Percentiles rank a stretch among this genome's conserved stretches.
Evolutionary conservation across 2,888 invertebrate genomes (phyloP).

Genomic region (Antitype chi): DNA sequence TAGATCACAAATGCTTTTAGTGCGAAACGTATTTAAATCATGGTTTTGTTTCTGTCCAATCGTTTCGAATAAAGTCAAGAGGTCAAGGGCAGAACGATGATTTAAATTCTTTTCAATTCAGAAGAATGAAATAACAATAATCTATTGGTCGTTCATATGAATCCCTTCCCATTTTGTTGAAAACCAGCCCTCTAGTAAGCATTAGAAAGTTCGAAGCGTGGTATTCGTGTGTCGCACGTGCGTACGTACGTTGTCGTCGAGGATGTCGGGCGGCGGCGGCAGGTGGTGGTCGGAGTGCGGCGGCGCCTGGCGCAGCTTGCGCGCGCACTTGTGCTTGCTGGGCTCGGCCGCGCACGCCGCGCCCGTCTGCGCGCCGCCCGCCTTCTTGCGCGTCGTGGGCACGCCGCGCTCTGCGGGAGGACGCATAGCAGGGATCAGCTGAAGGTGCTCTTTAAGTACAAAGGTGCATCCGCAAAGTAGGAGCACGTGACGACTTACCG

Average conservation of each 20-base stretch:
- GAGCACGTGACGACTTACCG: slow-evolving; percentile 62
- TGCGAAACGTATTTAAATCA: too few relatives aligned
- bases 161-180: background rate
- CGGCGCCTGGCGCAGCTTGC: slow-evolving; percentile 85
- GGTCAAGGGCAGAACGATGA: background rate
- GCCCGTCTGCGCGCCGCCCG: slow-evolving; percentile 69
- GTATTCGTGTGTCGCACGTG: background rate
- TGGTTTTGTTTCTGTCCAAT: background rate
- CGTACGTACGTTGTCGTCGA: slow-evolving; percentile 81
- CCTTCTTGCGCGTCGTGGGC: slow-evolving; percentile 68
- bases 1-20: background rate
- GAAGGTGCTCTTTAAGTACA: too few relatives aligned
- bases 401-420: slow-evolving; percentile 62
- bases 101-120: background rate
- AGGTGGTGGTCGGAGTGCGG: slow-evolving; percentile 87
- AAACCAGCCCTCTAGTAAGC: slow-evolving; percentile 4
- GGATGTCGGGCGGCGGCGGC: slow-evolving; percentile 88
- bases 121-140: background rate
- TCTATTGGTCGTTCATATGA: background rate
- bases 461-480: too few relatives aligned
- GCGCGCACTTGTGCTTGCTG: slow-evolving; percentile 84
- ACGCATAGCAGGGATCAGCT: background rate
- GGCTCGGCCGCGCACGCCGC: slow-evolving; percentile 57
- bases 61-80: background rate
- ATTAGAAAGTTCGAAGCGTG: too few relatives aligned